These are phyloP conservation scores for Micrasema minimum DNA, from an alignment of 1,140 invertebrate species.

Conservation along the genomic window DNA sequence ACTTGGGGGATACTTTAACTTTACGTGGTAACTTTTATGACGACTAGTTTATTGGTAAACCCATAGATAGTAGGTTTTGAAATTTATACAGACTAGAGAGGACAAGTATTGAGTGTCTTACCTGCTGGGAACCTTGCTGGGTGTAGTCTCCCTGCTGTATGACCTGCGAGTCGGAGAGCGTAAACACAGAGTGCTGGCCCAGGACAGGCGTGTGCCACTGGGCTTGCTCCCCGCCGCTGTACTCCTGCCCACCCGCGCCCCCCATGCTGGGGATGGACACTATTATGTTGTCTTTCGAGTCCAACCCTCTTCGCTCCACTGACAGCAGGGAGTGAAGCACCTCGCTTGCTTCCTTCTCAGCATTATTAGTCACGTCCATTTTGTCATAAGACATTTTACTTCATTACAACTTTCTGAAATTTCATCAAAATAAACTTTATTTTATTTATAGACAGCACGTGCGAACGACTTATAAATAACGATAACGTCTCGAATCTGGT, in stretches of 20 bases:
- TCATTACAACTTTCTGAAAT: slow-evolving; percentile 35
- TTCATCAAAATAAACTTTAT: slow-evolving; percentile 7
- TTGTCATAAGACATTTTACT: slow-evolving; percentile 64
- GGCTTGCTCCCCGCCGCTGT: slow-evolving; percentile 61
- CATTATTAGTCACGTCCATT: slow-evolving; percentile 66
- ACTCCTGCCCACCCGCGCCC: slow-evolving; percentile 62
- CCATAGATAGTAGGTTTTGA: too few species aligned
- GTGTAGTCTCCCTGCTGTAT: slow-evolving; percentile 58
- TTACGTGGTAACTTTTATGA: too few species aligned
- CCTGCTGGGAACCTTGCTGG: slow-evolving; percentile 45
- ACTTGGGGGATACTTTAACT: too few species aligned
- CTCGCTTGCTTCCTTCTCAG: slow-evolving; percentile 75
- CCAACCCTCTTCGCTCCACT: slow-evolving; percentile 67
- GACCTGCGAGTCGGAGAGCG: slow-evolving; percentile 59
- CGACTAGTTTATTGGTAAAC: too few species aligned
- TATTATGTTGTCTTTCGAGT: slow-evolving; percentile 67
- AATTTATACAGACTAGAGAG: too few species aligned
- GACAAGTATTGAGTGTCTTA: slow-evolving; percentile 16
- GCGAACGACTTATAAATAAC: too few species aligned
- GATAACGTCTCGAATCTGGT: too few species aligned
- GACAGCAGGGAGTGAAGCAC: slow-evolving; percentile 72
- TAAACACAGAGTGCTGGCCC: slow-evolving; percentile 65
- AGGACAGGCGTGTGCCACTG: slow-evolving; percentile 71
- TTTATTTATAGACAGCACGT: too few species aligned
- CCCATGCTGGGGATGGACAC: slow-evolving; percentile 61